phyloP scores from a whole-genome alignment of 2,113 vertebrate species.

The Oreocharis arfaki region DNA sequence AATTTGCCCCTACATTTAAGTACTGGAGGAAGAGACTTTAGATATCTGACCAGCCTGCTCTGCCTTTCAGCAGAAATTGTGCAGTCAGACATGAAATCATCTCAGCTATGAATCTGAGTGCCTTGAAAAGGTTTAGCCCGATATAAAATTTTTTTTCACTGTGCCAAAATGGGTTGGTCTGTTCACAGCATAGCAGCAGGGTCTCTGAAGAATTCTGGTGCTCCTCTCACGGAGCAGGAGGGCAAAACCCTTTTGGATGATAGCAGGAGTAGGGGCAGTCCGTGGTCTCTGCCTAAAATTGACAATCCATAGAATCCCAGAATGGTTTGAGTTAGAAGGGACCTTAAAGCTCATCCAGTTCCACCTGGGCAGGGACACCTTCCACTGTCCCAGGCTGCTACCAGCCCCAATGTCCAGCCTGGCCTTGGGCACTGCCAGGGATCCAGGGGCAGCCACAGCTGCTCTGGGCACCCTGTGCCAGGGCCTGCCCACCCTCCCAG shows the following conservation, averaged over 20 bases:
- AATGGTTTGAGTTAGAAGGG: neutral
- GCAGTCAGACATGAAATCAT: neutral
- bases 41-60: neutral
- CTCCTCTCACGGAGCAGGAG: neutral
- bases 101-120: neutral
- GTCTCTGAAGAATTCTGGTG: neutral
- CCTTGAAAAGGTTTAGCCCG: neutral
- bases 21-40: neutral
- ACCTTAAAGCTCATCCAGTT: neutral
- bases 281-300: neutral
- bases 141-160: neutral
- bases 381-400: neutral
- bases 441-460: neutral
- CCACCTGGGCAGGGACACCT: neutral
- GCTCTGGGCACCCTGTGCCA: neutral
- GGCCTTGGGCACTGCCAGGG: neutral
- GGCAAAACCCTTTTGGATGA: neutral
- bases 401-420: rapidly evolving
- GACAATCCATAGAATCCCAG: neutral
- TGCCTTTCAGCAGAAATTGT: neutral
- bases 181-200: neutral
- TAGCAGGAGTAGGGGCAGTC: neutral
- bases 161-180: neutral
- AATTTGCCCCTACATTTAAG: neutral
- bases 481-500: neutral